Evolutionary conservation across 1,140 invertebrate species (phyloP), one percentile per base, ranked within the genome.

Genomic region (Brachionus paranguensis): DNA sequence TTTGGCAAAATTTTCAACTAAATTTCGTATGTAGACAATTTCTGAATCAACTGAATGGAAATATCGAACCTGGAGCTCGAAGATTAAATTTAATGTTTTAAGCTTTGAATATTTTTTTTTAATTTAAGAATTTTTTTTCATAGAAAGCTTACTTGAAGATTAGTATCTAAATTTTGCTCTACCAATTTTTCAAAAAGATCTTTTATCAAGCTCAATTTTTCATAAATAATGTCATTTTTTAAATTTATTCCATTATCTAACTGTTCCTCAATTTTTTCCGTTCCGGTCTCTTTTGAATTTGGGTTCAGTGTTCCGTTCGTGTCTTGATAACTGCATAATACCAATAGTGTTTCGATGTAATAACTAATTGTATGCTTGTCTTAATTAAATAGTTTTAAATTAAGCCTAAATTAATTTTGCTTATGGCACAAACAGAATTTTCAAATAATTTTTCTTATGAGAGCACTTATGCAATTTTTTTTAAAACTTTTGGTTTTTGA

Each of bases 51-150:
- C 1, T 7, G 12, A 14, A 76, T 76, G 4, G 27, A 50, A 50
- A 47, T 37, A 41, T 81, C 78, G 33, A 14, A 64, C 33, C 11
- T 64, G 29, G 8, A 81, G 33, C 29, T 81, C 78, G 17, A 81
- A 81, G 7, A 68, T 45, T 14, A 81, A 64, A 64, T 81, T 81
- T 11, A 81, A 47, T 37, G 17, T 27, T 81, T 81, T 81, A 2
- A 81, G 24, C 78, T 81, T 72, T n/a, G 5, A 47, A 12, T 6
- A 76, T 37, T 53, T 76, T 76, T 50, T 37, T 37, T 37, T 7
- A 7, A 37, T 37, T 37, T 37, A 27, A 76, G 10, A 47, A 17
- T 17, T 43, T 14, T 41, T 72, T 41, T 7, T 43, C 1, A 12
- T n/a, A 8, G 17, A 10, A 0, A 45, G 17, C n/a, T 72, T 72